Conservation (phyloP, 1,140 invertebrate species). For the Drosophila hydei region DNA sequence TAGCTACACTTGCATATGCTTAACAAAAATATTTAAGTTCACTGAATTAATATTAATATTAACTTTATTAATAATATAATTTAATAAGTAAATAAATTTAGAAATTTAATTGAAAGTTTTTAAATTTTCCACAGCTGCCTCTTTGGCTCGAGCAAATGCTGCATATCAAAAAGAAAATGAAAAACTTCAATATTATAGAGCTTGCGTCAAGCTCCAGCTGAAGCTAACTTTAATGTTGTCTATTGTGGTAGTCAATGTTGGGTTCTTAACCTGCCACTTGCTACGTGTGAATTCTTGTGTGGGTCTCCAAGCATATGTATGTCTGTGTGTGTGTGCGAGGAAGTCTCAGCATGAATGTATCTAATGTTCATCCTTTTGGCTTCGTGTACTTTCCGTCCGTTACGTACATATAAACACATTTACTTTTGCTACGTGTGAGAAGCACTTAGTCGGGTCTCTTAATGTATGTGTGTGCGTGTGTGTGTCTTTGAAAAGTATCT, state of each 20-base stretch:
- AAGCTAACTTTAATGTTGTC: slow-evolving; percentile 74
- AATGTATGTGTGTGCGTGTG: slow-evolving; percentile 4
- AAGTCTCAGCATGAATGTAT: slow-evolving; percentile 78
- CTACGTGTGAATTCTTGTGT: slow-evolving; percentile 40
- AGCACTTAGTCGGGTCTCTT: slow-evolving; percentile 69
- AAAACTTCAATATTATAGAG: slow-evolving; percentile 21
- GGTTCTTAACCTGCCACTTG: slow-evolving; percentile 75
- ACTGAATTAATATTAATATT: too few species aligned
- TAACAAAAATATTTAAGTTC: too few species aligned
- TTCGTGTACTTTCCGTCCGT: slow-evolving; percentile 61
- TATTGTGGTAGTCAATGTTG: slow-evolving; percentile 78
- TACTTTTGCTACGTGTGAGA: slow-evolving; percentile 73
- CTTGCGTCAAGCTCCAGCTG: slow-evolving; percentile 7
- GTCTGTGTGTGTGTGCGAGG: slow-evolving; percentile 31
- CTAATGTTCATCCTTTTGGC: slow-evolving; percentile 80
- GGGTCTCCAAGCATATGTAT: slow-evolving; percentile 17
- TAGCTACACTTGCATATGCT: slow-evolving; percentile 2
- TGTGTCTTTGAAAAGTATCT: slow-evolving; percentile 22
- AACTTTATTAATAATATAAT: too few species aligned
- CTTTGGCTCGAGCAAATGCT: too few species aligned
- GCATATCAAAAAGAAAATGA: neutral
- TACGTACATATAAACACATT: slow-evolving; percentile 70
- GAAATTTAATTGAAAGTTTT: too few species aligned
- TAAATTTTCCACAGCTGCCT: too few species aligned
- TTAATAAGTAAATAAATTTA: too few species aligned